These are phyloP conservation scores for Hydrozoanthus tunicans DNA, from an alignment of 64 coral and sea anemone genomes.

Conservation along the genomic window DNA sequence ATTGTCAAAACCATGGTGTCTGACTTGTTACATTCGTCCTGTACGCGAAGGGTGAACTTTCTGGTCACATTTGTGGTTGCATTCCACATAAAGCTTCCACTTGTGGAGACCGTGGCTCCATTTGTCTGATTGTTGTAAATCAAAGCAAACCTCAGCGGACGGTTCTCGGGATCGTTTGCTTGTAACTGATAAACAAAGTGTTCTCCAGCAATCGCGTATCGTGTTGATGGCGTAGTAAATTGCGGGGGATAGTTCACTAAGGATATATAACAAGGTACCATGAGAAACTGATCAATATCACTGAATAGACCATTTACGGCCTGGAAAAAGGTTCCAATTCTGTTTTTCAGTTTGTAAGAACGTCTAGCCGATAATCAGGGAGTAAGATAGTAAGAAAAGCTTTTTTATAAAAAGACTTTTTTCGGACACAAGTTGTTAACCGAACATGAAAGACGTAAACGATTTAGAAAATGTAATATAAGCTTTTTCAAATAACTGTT, in stretches of 20 bases:
- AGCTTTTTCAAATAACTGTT: no score
- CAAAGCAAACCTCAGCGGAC: not conserved
- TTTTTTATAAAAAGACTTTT: no score
- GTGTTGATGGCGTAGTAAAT: not conserved
- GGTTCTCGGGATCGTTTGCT: not conserved
- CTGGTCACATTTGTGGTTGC: not conserved
- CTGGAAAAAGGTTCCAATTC: no score
- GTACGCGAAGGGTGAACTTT: not conserved
- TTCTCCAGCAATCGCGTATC: not conserved
- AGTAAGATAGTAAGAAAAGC: no score
- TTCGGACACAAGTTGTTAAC: no score
- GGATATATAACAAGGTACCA: not conserved
- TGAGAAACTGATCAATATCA: no score
- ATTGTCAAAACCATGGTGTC: slow-evolving; percentile 13
- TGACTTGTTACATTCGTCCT: not conserved
- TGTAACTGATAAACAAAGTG: not conserved
- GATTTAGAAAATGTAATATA: no score
- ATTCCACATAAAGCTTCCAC: slow-evolving; percentile 17
- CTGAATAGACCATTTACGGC: no score
- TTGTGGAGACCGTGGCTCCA: not conserved
- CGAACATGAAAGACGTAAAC: no score
- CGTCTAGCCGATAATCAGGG: no score
- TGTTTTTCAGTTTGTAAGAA: no score
- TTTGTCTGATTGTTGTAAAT: not conserved
- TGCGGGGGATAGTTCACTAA: not conserved